Evolutionary conservation across 2,113 vertebrate species (phyloP), one percentile per base, ranked within the genome.

Genomic region (Petaurus breviceps): DNA sequence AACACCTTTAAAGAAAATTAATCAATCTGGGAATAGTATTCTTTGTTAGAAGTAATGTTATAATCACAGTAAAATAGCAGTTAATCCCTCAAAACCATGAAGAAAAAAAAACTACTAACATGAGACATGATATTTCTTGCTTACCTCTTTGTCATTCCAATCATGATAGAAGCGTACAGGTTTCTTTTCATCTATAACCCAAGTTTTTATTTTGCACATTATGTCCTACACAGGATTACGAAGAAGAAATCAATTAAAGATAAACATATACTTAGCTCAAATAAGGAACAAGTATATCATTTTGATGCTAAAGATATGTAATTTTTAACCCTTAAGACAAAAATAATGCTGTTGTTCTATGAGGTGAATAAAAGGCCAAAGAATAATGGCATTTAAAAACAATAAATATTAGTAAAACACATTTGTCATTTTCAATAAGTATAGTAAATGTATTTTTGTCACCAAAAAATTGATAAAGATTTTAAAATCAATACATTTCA

Each of bases 171-270:
- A 99, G 95, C 99, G 99, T 96, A 99, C 99, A 98, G 99, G 99
- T 98, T 99, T 99, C 99, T 99, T 99, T 99, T 99, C 99, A 99
- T 99, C 99, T 98, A 99, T 98, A 98, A 99, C 99, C 99, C 99
- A 99, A 98, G 99, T 99, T 99, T 99, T 99, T 99, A 99, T 99
- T 99, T 99, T 99, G 99, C 99, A 99, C 99, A 99, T 99, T 99
- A 99, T 98, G 51, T 99, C 99, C 99, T 99, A 99, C 51, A 97
- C 97, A 98, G 98, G 98, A 99, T 99, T 98, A 98, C 99, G 98
- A 99, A 98, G 99, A 99, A 99, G 99, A 99, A 98, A 99, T 98
- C 99, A 98, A 99, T 99, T 99, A 98, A 99, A 98, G 98, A 99
- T 99, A 98, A 99, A 99, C 98, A 98, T 99, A 98, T 97, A 98